Percentiles rank a stretch among this genome's conserved stretches.
Conservation (phyloP, 2,888 invertebrate genomes). For the Oxystoma pomonae region DNA sequence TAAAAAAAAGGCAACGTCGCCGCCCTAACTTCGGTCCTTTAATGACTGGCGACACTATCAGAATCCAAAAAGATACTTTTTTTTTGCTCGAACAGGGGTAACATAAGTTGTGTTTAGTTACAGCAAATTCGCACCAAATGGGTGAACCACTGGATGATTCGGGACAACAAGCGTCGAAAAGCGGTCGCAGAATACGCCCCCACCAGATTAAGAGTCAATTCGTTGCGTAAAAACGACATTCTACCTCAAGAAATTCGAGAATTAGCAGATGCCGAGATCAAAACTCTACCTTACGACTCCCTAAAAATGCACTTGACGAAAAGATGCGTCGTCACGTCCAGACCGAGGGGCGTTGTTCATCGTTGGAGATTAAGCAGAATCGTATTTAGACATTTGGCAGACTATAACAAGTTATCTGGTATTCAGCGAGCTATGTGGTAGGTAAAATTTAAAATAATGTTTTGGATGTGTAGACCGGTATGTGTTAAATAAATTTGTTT, state of each 20-base stretch:
- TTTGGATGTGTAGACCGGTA: too few species aligned
- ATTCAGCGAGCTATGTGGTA: conserved; percentile 95
- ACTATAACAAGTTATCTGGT: conserved; percentile 89
- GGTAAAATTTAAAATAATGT: too few species aligned
- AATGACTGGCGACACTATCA: too few species aligned
- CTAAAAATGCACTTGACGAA: conserved; percentile 60
- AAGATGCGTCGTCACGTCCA: conserved; percentile 87
- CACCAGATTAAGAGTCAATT: conserved; percentile 75
- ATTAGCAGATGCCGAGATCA: conserved; percentile 69
- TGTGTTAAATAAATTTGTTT: too few species aligned
- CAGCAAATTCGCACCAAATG: conserved; percentile 74
- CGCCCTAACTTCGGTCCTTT: too few species aligned
- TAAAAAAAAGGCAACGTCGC: too few species aligned
- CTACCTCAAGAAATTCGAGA: conserved; percentile 79
- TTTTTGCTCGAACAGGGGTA: too few species aligned
- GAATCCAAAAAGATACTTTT: too few species aligned
- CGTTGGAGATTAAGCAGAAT: conserved; percentile 88
- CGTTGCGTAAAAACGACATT: conserved; percentile 79
- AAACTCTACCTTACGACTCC: conserved; percentile 72
- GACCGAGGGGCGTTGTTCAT: conserved; percentile 73
- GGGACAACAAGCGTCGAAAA: conserved; percentile 80
- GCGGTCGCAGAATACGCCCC: conserved; percentile 70
- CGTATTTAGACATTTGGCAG: conserved; percentile 85
- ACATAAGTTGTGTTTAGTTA: conserved; percentile 51
- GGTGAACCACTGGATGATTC: conserved; percentile 78